Base-by-base conservation (phyloP, 1,140 invertebrate genomes). In the Nasonia longicornis region DNA sequence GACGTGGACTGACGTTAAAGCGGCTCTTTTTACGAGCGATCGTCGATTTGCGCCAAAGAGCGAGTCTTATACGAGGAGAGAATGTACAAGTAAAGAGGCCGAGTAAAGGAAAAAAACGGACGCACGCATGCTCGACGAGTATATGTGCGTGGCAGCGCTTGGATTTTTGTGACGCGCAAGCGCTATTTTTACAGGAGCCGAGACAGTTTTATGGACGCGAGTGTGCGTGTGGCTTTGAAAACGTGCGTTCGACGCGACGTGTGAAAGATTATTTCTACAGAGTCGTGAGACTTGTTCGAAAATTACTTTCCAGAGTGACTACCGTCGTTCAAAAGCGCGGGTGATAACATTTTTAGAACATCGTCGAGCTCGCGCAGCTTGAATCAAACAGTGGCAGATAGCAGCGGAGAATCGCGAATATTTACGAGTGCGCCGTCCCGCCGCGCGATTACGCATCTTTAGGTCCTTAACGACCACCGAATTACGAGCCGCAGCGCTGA, bases 361-460 rank as follows among this genome's bases (percentile, higher is more conserved):
- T 35, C 31, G 31, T 35, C 31, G 3, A 35, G 31, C 31, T 1
- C 38, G 1, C 38, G 8, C 38, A 7, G 38, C 38, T 4, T 0
- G 38, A 42, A 42, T 42, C 38, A 42, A 42, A 42, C 38, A 10
- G 38, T 42, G 38, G 52, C 52, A n/a, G 52, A 58, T 20, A 2
- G 12, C 2, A 16, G 16, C 16, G 48, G 12, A 22, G 48, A 63
- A 81, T 81, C 38, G 29, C 64, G 75, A 77, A 81, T 81, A 77
- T 81, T 81, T 81, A 81, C 75, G 80, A 77, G 74, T 26, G 31
- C 42, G 10, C 52, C 20, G 45, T 26, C 29, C 67, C 77, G 38
- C 72, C 38, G 69, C 75, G 75, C 67, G 80, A 81, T 81, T 81
- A 81, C 80, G 80, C 80, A 48, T 81, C 80, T 81, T 81, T 81